These are phyloP conservation scores for Tolypeutes matacus DNA, from an alignment of 2,797 vertebrate species.

Conservation along the genomic window DNA sequence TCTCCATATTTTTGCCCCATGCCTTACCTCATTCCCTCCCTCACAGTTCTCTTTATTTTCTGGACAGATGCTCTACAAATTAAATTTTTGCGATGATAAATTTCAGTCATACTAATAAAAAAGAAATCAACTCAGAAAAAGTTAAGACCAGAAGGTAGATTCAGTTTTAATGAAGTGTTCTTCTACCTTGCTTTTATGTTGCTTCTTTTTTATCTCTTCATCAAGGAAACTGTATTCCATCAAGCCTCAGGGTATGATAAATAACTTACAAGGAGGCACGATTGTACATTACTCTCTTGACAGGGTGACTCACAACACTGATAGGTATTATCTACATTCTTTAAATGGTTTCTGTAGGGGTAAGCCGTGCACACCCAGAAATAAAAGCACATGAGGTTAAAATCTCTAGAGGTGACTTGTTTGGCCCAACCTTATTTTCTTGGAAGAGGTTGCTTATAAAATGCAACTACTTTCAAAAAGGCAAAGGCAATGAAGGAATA, in stretches of 20 bases:
- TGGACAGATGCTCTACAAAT: constrained; percentile 43
- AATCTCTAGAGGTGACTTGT: not conserved
- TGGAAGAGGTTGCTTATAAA: constrained; percentile 41
- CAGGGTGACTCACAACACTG: constrained; percentile 82
- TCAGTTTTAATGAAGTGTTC: constrained; percentile 84
- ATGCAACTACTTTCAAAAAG: constrained; percentile 8
- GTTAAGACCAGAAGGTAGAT: constrained; percentile 81
- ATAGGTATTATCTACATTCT: constrained; percentile 83
- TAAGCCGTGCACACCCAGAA: constrained; percentile 54
- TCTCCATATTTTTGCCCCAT: not conserved
- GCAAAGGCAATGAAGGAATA: not conserved
- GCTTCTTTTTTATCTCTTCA: constrained; percentile 89
- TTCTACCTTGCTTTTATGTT: constrained; percentile 86
- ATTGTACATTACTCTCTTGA: constrained; percentile 80
- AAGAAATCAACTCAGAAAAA: constrained; percentile 50
- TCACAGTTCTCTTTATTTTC: constrained; percentile 40
- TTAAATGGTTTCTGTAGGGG: constrained; percentile 82
- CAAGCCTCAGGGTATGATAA: constrained; percentile 87
- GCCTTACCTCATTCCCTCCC: not conserved
- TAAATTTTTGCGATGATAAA: constrained; percentile 64
- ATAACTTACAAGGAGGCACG: constrained; percentile 88
- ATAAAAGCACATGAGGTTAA: constrained; percentile 14
- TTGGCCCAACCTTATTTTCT: constrained; percentile 17
- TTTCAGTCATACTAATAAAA: constrained; percentile 60
- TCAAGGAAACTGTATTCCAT: constrained; percentile 88